These are phyloP conservation scores for Dermolepida albohirtum DNA, from an alignment of 2,888 invertebrate species.

Conservation along the genomic window DNA sequence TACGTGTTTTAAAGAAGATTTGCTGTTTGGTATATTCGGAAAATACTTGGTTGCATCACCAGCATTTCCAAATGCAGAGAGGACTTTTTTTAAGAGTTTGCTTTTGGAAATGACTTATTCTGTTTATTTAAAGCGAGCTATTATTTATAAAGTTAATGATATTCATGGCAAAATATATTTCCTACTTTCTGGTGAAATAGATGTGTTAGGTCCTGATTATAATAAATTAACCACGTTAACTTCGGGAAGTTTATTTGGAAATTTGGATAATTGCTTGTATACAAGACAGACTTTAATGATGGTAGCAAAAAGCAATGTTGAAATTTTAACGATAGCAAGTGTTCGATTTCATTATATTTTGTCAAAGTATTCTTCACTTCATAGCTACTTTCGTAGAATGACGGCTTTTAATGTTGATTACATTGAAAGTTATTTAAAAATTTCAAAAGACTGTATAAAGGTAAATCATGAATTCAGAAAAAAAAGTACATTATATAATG, in stretches of 20 bases:
- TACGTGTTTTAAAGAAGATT: slow-evolving; percentile 48
- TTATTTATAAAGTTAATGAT: slow-evolving; percentile 47
- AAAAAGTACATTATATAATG: slow-evolving; percentile 10
- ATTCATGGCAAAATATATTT: slow-evolving; percentile 49
- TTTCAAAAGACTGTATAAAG: background rate
- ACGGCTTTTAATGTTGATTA: slow-evolving; percentile 48
- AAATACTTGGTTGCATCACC: slow-evolving; percentile 39
- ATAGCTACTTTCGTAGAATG: slow-evolving; percentile 39
- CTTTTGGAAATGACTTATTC: slow-evolving; percentile 43
- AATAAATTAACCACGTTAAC: slow-evolving; percentile 46
- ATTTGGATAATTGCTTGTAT: slow-evolving; percentile 46
- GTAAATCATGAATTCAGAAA: background rate
- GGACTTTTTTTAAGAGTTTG: slow-evolving; percentile 46
- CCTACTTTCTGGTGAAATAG: slow-evolving; percentile 49
- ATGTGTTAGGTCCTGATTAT: slow-evolving; percentile 51
- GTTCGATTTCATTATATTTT: slow-evolving; percentile 47
- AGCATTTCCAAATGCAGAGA: slow-evolving; percentile 44
- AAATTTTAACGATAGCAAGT: slow-evolving; percentile 47
- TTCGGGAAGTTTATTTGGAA: slow-evolving; percentile 51
- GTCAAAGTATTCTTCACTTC: slow-evolving; percentile 44
- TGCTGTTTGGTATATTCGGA: slow-evolving; percentile 48
- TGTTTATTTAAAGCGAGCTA: slow-evolving; percentile 40
- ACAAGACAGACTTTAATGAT: slow-evolving; percentile 50
- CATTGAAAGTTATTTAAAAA: slow-evolving; percentile 33
- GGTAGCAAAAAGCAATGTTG: slow-evolving; percentile 52